Conservation (phyloP, 2,797 vertebrate species). For the Pogonophryne albipinna region DNA sequence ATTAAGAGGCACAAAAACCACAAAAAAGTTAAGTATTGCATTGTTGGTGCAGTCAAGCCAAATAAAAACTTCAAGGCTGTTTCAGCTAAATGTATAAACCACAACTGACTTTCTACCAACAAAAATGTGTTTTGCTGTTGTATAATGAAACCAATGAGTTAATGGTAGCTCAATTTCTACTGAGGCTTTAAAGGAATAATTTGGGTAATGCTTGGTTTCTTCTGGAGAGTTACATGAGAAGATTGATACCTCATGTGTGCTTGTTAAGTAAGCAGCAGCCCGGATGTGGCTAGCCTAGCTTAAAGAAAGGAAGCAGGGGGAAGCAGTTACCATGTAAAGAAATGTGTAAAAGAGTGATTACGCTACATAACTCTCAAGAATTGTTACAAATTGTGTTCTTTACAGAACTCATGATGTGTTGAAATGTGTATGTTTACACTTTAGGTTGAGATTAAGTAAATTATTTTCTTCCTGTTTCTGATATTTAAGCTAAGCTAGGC, state of each 20-base stretch:
- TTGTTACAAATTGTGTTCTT: too few relatives aligned
- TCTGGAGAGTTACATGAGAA: neutral
- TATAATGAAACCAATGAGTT: neutral
- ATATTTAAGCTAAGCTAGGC: too few relatives aligned
- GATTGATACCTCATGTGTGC: neutral
- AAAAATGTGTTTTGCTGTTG: constrained; percentile 10
- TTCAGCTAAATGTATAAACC: constrained; percentile 29
- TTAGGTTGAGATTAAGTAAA: too few relatives aligned
- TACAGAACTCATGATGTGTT: too few relatives aligned
- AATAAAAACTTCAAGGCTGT: constrained; percentile 8
- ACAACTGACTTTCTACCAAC: constrained; percentile 1
- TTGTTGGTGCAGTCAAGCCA: constrained; percentile 13
- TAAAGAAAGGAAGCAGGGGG: neutral
- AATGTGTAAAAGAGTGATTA: neutral
- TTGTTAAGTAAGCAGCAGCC: neutral
- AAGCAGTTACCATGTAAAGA: neutral
- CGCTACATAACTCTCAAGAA: too few relatives aligned
- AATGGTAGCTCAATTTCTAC: neutral
- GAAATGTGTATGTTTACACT: too few relatives aligned
- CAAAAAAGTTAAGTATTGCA: constrained; percentile 13
- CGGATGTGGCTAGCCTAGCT: neutral
- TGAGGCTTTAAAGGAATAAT: neutral
- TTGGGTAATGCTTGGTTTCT: neutral
- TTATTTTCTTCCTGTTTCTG: too few relatives aligned
- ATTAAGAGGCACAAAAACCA: constrained; percentile 14